Conservation (phyloP, 2,797 vertebrate species). For the Alcedo quadribrachys region DNA sequence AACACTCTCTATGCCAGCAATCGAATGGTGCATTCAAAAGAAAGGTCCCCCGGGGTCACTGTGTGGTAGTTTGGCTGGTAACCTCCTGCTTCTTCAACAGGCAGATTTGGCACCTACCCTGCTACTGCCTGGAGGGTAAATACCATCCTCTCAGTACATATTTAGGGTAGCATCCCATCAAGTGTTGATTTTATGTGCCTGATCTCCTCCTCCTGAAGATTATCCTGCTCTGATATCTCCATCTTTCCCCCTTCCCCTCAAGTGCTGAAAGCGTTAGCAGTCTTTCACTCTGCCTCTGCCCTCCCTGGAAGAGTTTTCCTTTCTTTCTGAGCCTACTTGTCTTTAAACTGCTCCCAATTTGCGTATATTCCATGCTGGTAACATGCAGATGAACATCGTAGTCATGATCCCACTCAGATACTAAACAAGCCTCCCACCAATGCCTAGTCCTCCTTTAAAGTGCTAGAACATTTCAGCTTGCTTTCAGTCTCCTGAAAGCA, state of each 20-base stretch:
- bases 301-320: conserved; percentile 56
- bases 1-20: background rate
- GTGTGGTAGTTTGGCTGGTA: conserved; percentile 33
- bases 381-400: conserved; percentile 74
- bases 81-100: conserved; percentile 16
- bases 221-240: conserved; percentile 4
- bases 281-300: conserved; percentile 54
- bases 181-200: conserved; percentile 10
- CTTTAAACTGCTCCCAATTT: conserved; percentile 57
- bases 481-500: conserved; percentile 33
- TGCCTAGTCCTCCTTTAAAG: conserved; percentile 59
- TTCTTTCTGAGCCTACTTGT: conserved; percentile 54
- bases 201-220: conserved; percentile 9
- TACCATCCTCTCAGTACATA: background rate
- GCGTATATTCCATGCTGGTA: conserved; percentile 55
- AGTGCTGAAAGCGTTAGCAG: conserved; percentile 50
- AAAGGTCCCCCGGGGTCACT: conserved; percentile 39
- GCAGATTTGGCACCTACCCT: background rate
- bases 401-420: conserved; percentile 72
- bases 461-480: conserved; percentile 38
- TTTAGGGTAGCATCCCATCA: conserved; percentile 43
- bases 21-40: conserved; percentile 10
- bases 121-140: conserved; percentile 35
- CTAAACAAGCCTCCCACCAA: conserved; percentile 70
- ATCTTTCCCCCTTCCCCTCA: background rate